Evolutionary conservation across 2,113 vertebrate species (phyloP).

Genomic region (Bos javanicus): DNA sequence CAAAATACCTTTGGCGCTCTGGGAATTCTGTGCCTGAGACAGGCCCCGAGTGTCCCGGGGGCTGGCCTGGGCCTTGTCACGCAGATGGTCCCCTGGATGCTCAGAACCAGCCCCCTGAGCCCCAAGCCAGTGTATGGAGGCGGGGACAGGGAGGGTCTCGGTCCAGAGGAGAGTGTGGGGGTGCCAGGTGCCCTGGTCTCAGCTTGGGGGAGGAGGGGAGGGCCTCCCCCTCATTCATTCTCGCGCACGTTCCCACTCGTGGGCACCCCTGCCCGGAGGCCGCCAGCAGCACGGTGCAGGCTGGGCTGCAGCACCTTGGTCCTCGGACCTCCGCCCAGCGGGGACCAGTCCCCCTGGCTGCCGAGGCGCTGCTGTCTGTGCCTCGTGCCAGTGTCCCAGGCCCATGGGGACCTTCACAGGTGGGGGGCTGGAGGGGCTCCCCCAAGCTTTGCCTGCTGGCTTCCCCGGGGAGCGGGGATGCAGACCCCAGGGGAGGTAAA

Average conservation of each 20-base stretch:
- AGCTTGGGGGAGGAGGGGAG: background rate
- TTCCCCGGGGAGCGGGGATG: no score
- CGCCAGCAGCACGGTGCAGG: rapidly evolving
- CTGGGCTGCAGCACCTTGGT: background rate
- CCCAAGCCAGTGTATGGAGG: background rate
- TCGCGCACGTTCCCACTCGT: background rate
- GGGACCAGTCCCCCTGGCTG: background rate
- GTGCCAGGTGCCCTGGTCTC: background rate
- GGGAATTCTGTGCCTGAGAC: background rate
- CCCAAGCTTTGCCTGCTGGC: background rate
- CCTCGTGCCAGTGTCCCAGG: background rate
- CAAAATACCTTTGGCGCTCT: background rate
- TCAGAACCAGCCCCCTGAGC: background rate
- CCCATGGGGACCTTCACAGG: background rate
- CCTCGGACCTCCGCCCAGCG: background rate
- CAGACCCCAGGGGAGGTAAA: background rate
- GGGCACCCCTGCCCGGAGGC: background rate
- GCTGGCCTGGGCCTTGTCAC: background rate
- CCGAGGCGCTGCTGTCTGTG: background rate
- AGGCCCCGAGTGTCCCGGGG: background rate
- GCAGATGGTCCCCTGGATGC: background rate
- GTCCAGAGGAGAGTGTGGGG: background rate
- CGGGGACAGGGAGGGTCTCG: background rate
- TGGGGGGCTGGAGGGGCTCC: background rate
- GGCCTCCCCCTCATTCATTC: background rate